Percentiles rank a stretch among this genome's conserved stretches.
Conservation (phyloP, 2,888 invertebrate species). For the Mactromeris polynyma region DNA sequence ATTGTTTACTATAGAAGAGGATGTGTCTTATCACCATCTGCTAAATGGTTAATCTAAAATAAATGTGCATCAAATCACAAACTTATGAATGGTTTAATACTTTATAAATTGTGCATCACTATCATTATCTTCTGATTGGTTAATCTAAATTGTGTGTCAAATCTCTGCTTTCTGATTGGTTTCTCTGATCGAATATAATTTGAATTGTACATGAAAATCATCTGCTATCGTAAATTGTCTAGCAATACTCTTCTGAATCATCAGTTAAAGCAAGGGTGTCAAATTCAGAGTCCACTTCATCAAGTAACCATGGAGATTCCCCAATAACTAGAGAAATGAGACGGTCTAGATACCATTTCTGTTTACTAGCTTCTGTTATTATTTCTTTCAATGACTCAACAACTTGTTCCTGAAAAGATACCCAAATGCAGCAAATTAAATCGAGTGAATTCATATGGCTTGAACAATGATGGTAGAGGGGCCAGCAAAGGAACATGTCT, state of each 20-base stretch:
- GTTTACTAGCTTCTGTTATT: conserved; percentile 74
- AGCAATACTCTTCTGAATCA: conserved; percentile 74
- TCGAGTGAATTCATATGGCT: too few species aligned
- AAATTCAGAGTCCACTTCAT: conserved; percentile 77
- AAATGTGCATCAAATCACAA: too few species aligned
- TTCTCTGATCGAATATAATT: too few species aligned
- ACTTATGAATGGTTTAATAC: too few species aligned
- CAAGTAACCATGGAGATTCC: conserved; percentile 80
- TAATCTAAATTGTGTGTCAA: too few species aligned
- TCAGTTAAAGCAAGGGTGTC: conserved; percentile 66
- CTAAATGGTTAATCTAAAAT: background rate
- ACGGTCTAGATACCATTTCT: conserved; percentile 79
- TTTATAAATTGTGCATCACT: too few species aligned
- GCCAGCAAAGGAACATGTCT: too few species aligned
- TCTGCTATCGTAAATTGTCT: background rate
- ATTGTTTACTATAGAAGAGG: background rate
- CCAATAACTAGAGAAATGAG: conserved; percentile 79
- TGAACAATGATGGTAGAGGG: too few species aligned
- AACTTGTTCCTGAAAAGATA: conserved; percentile 73
- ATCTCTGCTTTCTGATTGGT: too few species aligned
- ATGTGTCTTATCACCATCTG: background rate
- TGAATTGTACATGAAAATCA: too few species aligned
- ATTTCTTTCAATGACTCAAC: conserved; percentile 74
- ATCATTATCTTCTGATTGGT: too few species aligned
- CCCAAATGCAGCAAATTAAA: background rate